Conservation (phyloP, 2,797 vertebrate species). For the Triplophysa bombifrons region DNA sequence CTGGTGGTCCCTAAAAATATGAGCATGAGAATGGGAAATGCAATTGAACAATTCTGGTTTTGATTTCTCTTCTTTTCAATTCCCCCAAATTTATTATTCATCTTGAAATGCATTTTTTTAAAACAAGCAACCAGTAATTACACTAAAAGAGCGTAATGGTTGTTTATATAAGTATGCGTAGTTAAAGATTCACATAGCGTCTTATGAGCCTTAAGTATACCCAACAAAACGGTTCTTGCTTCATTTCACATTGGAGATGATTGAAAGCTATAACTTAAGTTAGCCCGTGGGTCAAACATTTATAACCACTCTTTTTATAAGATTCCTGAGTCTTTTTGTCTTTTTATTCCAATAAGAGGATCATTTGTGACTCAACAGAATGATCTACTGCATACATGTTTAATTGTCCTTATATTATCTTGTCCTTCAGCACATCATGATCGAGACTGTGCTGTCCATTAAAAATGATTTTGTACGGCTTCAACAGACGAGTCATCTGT, state of each 20-base stretch:
- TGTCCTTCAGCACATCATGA: not conserved
- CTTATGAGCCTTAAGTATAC: not conserved
- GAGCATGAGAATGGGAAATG: not conserved
- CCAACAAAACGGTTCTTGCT: not conserved
- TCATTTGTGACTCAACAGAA: not conserved
- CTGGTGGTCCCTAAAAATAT: constrained; percentile 84
- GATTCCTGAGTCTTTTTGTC: not conserved
- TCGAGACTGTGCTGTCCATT: not conserved
- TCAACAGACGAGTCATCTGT: not conserved
- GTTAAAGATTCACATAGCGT: not conserved
- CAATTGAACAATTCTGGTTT: not conserved
- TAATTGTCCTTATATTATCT: not conserved
- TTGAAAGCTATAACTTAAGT: not conserved
- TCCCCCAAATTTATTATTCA: not conserved
- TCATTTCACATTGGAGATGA: not conserved
- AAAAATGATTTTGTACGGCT: not conserved
- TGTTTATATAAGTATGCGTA: not conserved
- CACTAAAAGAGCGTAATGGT: not conserved
- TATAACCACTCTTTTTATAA: not conserved
- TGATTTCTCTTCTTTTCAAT: not conserved
- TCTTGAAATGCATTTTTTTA: not conserved
- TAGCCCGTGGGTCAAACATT: not conserved
- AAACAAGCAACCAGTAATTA: not conserved
- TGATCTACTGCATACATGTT: no score
- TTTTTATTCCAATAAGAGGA: not conserved